Evolutionary conservation across 2,888 invertebrate species (phyloP).

Genomic region (Phyllotreta cruciferae): DNA sequence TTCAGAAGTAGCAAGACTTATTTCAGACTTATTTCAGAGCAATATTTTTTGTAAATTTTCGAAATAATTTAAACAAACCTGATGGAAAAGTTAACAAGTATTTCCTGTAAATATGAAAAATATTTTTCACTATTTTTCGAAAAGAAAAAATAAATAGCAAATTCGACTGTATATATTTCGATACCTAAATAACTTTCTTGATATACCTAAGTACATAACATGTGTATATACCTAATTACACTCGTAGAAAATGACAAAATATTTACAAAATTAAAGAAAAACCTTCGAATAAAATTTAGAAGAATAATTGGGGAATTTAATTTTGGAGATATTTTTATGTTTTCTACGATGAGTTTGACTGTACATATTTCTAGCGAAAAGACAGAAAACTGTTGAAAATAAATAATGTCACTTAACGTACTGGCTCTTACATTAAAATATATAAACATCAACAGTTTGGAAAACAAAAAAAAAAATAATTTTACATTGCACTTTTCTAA

Average conservation of each 20-base stretch:
- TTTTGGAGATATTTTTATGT: neutral
- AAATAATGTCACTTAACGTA: conserved; percentile 60
- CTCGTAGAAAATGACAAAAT: conserved; percentile 9
- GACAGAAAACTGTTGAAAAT: conserved; percentile 57
- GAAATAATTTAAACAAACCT: conserved; percentile 7
- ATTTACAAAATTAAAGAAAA: conserved; percentile 1
- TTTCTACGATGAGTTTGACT: conserved; percentile 43
- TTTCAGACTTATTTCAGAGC: too few species aligned
- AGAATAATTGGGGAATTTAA: neutral
- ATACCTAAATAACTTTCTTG: conserved; percentile 44
- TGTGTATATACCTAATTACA: conserved; percentile 43
- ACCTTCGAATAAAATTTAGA: neutral
- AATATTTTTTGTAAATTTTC: neutral
- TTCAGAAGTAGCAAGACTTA: too few species aligned
- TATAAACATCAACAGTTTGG: conserved; percentile 61
- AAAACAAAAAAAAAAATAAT: conserved; percentile 52
- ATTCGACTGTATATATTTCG: conserved; percentile 39
- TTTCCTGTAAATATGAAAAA: conserved; percentile 22
- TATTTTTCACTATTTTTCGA: conserved; percentile 33
- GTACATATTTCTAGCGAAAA: conserved; percentile 53
- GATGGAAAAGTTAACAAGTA: neutral
- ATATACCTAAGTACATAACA: conserved; percentile 48
- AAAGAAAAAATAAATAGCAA: conserved; percentile 37
- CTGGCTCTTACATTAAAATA: conserved; percentile 62
- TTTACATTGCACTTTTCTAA: conserved; percentile 54